phyloP scores from a whole-genome alignment of 2,888 invertebrate species.

The Steinernema hermaphroditum region DNA sequence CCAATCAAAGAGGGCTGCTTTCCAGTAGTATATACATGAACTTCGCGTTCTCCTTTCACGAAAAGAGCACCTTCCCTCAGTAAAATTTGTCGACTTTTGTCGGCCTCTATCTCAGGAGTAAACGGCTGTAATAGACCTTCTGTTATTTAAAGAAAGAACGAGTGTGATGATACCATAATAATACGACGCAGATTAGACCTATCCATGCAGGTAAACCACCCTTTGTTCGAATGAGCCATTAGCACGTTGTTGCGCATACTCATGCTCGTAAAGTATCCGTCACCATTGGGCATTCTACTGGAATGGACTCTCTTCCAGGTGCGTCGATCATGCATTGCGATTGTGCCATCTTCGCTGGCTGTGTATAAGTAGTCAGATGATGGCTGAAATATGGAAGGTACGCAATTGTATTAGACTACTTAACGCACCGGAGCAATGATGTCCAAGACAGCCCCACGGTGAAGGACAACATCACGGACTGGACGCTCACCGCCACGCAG shows the following conservation, averaged over 20 bases:
- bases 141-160: neutral
- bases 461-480: neutral
- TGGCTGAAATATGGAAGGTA: neutral
- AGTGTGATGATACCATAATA: neutral
- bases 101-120: neutral
- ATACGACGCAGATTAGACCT: conserved; percentile 3
- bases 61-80: conserved; percentile 6
- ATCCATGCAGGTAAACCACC: conserved; percentile 25
- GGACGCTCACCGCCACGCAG: neutral
- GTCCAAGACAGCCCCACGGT: conserved; percentile 27
- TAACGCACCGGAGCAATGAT: neutral
- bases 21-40: conserved; percentile 2
- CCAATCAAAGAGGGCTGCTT: neutral
- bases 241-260: neutral
- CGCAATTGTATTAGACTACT: neutral
- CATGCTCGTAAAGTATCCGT: conserved; percentile 11
- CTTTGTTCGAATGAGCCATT: conserved; percentile 25
- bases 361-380: neutral
- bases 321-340: conserved; percentile 24
- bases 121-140: neutral
- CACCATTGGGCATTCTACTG: conserved; percentile 7
- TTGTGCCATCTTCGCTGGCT: conserved; percentile 2
- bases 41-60: conserved; percentile 16
- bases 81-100: conserved; percentile 6
- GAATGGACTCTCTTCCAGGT: conserved; percentile 5